Conservation (phyloP, 2,797 vertebrate species). For the Linurgus olivaceus region DNA sequence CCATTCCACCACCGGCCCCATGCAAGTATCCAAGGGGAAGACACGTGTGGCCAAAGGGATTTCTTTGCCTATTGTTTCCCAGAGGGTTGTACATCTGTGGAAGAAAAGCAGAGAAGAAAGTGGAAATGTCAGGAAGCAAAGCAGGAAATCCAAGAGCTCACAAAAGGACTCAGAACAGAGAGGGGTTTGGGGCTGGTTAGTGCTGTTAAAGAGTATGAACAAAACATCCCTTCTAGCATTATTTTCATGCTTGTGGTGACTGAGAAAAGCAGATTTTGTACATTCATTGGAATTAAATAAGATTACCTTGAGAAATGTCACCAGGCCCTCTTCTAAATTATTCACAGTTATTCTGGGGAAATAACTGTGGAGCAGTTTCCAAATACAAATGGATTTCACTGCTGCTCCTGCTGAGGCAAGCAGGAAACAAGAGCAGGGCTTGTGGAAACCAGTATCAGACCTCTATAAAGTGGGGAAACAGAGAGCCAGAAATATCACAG, state of each 20-base stretch:
- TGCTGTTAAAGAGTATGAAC: neutral
- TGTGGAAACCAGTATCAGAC: fast-evolving
- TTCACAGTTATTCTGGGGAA: neutral
- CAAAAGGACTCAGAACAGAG: neutral
- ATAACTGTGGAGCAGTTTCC: neutral
- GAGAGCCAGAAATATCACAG: neutral
- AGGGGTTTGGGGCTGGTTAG: neutral
- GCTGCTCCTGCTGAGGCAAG: neutral
- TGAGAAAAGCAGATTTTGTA: neutral
- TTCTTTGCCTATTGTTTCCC: neutral
- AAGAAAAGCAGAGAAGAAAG: neutral
- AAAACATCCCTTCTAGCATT: neutral
- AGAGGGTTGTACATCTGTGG: neutral
- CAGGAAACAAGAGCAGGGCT: neutral
- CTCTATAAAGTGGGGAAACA: neutral
- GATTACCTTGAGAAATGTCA: neutral
- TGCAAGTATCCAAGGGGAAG: neutral
- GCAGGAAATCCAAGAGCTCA: neutral
- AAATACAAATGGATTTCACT: neutral
- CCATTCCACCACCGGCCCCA: neutral
- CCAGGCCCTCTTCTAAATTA: neutral
- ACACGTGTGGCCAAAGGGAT: neutral
- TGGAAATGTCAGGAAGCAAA: neutral
- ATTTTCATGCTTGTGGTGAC: neutral
- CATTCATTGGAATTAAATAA: neutral